phyloP scores from a whole-genome alignment of 1,140 invertebrate species.

The Phocides pigmalion region DNA sequence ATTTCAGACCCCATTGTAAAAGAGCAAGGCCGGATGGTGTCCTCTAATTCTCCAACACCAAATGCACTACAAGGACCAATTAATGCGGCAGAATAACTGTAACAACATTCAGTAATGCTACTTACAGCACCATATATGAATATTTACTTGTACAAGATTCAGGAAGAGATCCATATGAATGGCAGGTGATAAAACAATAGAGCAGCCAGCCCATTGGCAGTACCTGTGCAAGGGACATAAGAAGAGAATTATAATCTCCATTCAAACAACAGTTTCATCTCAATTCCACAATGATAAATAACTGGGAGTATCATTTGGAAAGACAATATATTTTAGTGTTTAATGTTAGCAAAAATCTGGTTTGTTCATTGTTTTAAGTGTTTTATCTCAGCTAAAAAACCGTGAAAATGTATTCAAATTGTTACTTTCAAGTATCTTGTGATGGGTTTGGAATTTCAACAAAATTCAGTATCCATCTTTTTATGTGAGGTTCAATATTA shows the following conservation, averaged over 20 bases:
- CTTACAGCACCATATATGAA: conserved; percentile 77
- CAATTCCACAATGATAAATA: conserved; percentile 54
- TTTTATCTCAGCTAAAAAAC: conserved; percentile 74
- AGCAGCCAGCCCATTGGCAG: conserved; percentile 56
- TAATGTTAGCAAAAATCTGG: conserved; percentile 78
- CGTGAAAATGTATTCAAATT: conserved; percentile 65
- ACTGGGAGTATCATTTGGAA: conserved; percentile 77
- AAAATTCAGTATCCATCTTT: conserved; percentile 61
- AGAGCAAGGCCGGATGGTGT: conserved; percentile 91
- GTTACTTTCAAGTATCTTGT: conserved; percentile 67
- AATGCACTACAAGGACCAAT: conserved; percentile 83
- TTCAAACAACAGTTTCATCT: conserved; percentile 59
- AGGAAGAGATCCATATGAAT: conserved; percentile 55
- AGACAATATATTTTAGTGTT: conserved; percentile 83
- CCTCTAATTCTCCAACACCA: conserved; percentile 80
- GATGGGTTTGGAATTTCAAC: conserved; percentile 62
- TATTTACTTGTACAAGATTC: conserved; percentile 81
- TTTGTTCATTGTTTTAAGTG: conserved; percentile 79
- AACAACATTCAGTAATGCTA: conserved; percentile 68
- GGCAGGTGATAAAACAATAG: conserved; percentile 53
- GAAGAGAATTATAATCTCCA: conserved; percentile 53
- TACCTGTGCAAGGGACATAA: conserved; percentile 56
- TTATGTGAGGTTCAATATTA: conserved; percentile 69
- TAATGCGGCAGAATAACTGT: conserved; percentile 80
- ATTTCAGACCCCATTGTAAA: conserved; percentile 94